Percentiles rank a stretch among this genome's conserved stretches.
Evolutionary conservation across 2,888 invertebrate genomes (phyloP).

Genomic region (Clitarchus hookeri): DNA sequence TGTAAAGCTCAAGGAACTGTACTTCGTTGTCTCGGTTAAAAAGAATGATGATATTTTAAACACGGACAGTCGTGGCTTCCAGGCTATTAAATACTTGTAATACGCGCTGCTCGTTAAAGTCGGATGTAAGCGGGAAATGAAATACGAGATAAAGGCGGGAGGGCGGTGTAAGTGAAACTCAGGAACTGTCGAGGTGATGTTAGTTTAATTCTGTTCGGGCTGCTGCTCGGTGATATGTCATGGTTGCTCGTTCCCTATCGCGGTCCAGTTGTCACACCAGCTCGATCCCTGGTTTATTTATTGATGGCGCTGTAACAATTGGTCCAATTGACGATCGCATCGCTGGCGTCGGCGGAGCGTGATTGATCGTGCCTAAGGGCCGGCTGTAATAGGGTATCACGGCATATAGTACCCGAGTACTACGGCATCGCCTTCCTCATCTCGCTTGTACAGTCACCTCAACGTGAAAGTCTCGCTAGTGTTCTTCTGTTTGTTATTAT

Average conservation of each 20-base stretch:
- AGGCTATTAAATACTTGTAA: background rate
- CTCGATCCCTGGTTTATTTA: background rate
- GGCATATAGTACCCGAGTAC: background rate
- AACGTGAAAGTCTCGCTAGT: too few relatives aligned
- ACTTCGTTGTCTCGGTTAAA: too few relatives aligned
- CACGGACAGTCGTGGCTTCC: too few relatives aligned
- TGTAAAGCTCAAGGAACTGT: too few relatives aligned
- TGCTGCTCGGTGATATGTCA: background rate
- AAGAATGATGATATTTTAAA: too few relatives aligned
- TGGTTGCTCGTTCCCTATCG: background rate
- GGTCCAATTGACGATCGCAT: slow-evolving; percentile 8
- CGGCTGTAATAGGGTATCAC: background rate
- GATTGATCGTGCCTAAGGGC: background rate
- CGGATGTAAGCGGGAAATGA: background rate
- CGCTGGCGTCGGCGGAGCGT: background rate
- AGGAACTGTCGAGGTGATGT: background rate
- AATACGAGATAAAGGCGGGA: background rate
- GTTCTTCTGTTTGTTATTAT: too few relatives aligned
- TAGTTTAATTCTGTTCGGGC: background rate
- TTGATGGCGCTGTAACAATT: background rate
- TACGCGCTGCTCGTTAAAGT: background rate
- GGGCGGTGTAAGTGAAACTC: background rate
- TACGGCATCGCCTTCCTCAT: background rate
- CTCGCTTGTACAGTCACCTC: background rate
- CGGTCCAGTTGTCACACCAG: background rate